Base-by-base conservation (phyloP, 2,888 invertebrate species). In the Dolichomitus sp. region DNA sequence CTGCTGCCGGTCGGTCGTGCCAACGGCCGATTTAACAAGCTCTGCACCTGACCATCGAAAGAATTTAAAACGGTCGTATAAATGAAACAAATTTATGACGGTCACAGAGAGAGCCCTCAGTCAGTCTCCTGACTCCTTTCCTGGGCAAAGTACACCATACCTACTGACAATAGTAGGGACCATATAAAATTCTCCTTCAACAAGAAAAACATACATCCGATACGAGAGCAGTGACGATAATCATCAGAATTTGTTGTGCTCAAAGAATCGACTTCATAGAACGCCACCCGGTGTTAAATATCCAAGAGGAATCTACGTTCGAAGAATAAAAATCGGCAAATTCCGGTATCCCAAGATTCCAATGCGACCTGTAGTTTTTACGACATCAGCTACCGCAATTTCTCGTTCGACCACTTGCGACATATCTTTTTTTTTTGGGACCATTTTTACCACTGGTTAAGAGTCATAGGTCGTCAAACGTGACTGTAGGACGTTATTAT, bases 11-110 rank as follows among this genome's bases (percentile, higher is more conserved):
- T 30, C 19, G 57, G 40, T 42, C 57, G 50, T 73, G 54, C 59
- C 77, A 74, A 78, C 65, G 72, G 50, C 63, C 78, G 76, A 69
- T 80, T 83, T 87, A 89, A 88, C 86, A 85, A 88, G 87, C 78
- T 87, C 81, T 75, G 79, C 89, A 88, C 86, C 88, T 88, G 88
- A 88, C 87, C 82, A 81, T 61, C 83, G 79, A 80, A 85, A 85
- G 87, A 87, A 87, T 88, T 89, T 86, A 85, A 87, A 86, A 86
- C 80, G 87, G 83, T 87, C 85, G 84, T 89, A 90, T 89, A 89
- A 89, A 87, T 79, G 86, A 87, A 87, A 88, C 87, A 89, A 89
- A 89, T 90, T 90, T 90, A 90, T 85, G 87, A 83, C 85, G 78
- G 83, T 83, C 84, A 83, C 81, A 74, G 80, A 73, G 30, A 82